phyloP scores from a whole-genome alignment of 2,113 vertebrate genomes.

The Zingel zingel region DNA sequence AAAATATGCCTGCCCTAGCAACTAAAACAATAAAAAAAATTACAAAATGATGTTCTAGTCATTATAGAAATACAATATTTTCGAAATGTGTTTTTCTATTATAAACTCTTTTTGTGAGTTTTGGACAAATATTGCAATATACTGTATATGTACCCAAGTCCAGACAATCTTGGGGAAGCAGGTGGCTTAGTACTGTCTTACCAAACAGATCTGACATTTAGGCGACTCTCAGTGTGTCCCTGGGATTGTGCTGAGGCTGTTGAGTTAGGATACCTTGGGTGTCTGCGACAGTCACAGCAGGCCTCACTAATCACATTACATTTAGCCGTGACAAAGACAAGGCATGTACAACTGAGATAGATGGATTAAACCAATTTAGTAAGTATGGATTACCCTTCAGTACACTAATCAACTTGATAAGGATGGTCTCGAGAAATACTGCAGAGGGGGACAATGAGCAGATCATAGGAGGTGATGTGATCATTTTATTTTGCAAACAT shows the following conservation, averaged over 20 bases:
- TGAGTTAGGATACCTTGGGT: conserved; percentile 30
- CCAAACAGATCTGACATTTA: conserved; percentile 60
- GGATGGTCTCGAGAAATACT: background rate
- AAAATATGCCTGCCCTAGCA: background rate
- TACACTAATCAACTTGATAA: conserved; percentile 36
- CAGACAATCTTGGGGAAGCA: conserved; percentile 24
- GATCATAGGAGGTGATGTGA: background rate
- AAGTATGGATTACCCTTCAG: conserved; percentile 62
- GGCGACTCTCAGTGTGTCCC: conserved; percentile 16
- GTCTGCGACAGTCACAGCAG: conserved; percentile 28
- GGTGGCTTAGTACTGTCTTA: conserved; percentile 35
- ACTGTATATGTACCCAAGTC: background rate
- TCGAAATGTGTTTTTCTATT: background rate
- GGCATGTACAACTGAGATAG: conserved; percentile 45
- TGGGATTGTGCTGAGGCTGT: conserved; percentile 32
- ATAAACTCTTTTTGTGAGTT: too few species aligned
- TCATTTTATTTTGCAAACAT: background rate
- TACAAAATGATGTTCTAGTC: background rate
- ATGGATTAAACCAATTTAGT: conserved; percentile 57
- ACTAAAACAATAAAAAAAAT: too few species aligned
- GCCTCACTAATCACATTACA: conserved; percentile 57
- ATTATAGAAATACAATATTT: background rate
- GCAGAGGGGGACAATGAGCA: background rate
- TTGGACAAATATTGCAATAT: background rate
- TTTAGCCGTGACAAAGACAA: conserved; percentile 65